These are phyloP conservation scores for Zaprionus ornatus DNA, from an alignment of 1,140 invertebrate species.

Conservation along the genomic window DNA sequence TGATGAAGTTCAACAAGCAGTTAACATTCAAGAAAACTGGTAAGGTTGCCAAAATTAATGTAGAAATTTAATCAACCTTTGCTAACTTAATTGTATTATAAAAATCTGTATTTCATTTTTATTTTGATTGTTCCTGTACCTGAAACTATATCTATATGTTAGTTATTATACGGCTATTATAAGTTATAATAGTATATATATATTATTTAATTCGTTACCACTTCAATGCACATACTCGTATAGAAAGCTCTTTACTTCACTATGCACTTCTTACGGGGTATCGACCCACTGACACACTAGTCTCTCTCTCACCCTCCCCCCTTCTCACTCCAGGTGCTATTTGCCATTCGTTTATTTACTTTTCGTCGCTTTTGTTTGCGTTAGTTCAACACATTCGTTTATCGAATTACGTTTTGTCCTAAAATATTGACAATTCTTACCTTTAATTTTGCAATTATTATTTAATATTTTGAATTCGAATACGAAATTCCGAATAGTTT, in stretches of 20 bases:
- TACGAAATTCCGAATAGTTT: not conserved
- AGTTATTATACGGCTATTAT: too few relatives aligned
- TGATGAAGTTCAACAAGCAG: not conserved
- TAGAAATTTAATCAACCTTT: too few relatives aligned
- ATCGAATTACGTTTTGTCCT: not conserved
- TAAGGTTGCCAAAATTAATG: not conserved
- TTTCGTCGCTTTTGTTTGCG: not conserved
- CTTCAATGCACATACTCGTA: too few relatives aligned
- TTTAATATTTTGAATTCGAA: not conserved
- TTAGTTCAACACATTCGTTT: not conserved
- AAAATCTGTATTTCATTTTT: too few relatives aligned
- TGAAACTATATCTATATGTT: too few relatives aligned
- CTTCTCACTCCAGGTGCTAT: not conserved
- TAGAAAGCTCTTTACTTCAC: too few relatives aligned
- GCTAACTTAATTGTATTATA: too few relatives aligned
- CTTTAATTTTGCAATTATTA: slow-evolving; percentile 3
- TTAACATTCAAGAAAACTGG: not conserved
- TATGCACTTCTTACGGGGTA: not conserved
- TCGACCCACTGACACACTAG: not conserved
- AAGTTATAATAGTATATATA: too few relatives aligned
- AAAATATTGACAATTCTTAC: not conserved
- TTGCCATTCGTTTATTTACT: not conserved
- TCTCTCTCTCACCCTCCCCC: too few relatives aligned
- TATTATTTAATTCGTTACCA: too few relatives aligned
- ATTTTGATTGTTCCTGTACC: too few relatives aligned